Evolutionary conservation across 2,113 vertebrate species (phyloP), one percentile per base, ranked within the genome.

Genomic region (Hiodon tergisus): DNA sequence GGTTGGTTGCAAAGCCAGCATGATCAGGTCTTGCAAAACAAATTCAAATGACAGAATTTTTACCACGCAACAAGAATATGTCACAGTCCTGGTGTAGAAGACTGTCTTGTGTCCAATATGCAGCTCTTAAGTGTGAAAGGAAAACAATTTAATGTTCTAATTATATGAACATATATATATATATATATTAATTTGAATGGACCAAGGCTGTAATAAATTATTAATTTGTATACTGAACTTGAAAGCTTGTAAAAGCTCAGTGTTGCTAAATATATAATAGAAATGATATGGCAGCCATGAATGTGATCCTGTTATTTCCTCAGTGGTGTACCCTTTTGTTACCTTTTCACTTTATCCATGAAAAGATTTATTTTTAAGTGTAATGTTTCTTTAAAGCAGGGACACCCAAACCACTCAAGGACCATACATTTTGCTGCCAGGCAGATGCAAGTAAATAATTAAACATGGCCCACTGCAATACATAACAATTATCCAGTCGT

Each of bases 81-180:
- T 81, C 59, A 67, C 78, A 79, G 79, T 86, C 75, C 81, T 78
- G 73, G 46, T 80, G 75, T 80, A 85, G 82, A 74, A 61, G 3
- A 9, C 75, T 86, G 87, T 87, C 82, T 53, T 8, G 13, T 11
- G 6, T 80, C 85, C 87, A 88, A 69, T 81, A 65, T 76, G 61
- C 61, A 83, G 87, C 87, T 86, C 80, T 72, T 73, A 79, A 79
- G 88, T 90, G 85, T 86, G 83, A 76, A 80, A 85, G 86, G 87
- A 82, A 79, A 85, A 83, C 75, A 82, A 79, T 31, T 31, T 31
- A 31, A 31, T 31, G 31, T 31, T 31, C 31, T 31, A 31, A 31
- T 31, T 31, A 31, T 31, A 31, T 31, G 31, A 31, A 31, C 31
- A 31, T 31, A 31, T 31, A 31, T 31, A 31, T 31, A 31, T 31